Base-by-base conservation (phyloP, 1,140 invertebrate genomes). In the Gryon sp. region DNA sequence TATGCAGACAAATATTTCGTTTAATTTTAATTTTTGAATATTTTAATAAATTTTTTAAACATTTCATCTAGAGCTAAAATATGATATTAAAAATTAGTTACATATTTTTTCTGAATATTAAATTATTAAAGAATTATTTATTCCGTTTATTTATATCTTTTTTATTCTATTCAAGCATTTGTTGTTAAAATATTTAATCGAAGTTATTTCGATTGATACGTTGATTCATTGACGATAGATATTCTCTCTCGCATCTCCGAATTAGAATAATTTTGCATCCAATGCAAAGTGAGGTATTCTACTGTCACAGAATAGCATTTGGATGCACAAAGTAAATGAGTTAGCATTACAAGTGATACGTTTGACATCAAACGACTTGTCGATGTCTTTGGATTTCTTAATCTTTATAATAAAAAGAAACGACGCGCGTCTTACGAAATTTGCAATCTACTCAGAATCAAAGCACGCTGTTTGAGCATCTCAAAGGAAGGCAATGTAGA, bases 391-490 rank as follows among this genome's bases (percentile, higher is more conserved):
- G 28, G 28, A 28, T 68, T 32, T 80, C 38, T 48, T 55, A 14
- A 55, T 60, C 19, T 32, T 66, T 15, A n/a, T n/a, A 22, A 9
- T 12, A 53, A 57, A 41, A 53, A 78, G 26, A 30, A 50, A 5
- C 32, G 19, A 19, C 15, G 18, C 40, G 28, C n/a, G 70, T 80
- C 24, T 70, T 80, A 16, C 80, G 74, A 41, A 79, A 79, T 26
- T 32, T 19, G 11, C 60, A 57, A 24, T 66, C 80, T 24, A 20
- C 45, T 14, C 46, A 24, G 18, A 83, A 74, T 62, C 79, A 73
- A 8, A 80, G 73, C 46, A 84, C 60, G 32, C 66, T 78, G 18
- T 48, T 52, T 14, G 59, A 78, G 9, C 65, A 14, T 40, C 72
- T 66, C 9, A 52, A 50, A 48, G 57, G 55, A 3, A n/a, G n/a